A percentile compares a stretch with the other conserved stretches of the same genome.
Conservation (phyloP, 2,113 vertebrate genomes). For the Microcebus griseorufus region DNA sequence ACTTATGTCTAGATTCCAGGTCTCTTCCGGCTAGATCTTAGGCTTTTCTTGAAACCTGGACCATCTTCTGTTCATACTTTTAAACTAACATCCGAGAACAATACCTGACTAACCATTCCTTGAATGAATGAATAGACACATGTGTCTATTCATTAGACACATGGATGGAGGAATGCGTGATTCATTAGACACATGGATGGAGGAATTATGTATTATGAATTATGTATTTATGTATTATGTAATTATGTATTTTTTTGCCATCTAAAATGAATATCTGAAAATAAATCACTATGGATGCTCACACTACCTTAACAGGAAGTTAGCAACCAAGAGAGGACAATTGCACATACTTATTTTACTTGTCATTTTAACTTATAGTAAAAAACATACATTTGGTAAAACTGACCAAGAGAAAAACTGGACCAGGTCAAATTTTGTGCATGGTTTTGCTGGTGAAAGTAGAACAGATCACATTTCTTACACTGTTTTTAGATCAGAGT, state of each 20-base stretch:
- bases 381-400: slow-evolving; percentile 1
- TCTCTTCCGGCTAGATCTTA: not conserved
- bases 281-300: not conserved
- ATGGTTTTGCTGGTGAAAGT: not conserved
- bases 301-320: not conserved
- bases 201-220: no score
- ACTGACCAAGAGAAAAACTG: not conserved
- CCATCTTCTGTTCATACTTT: not conserved
- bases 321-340: not conserved
- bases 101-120: not conserved
- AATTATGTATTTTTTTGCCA: not conserved
- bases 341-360: not conserved
- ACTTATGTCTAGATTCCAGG: not conserved
- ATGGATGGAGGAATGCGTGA: not conserved
- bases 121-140: not conserved
- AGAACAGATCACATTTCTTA: not conserved
- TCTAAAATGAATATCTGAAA: slow-evolving; percentile 2
- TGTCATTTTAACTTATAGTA: not conserved
- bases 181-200: no score
- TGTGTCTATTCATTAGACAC: no score
- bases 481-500: slow-evolving; percentile 5
- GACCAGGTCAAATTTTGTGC: not conserved
- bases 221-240: no score
- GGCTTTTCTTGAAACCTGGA: not conserved
- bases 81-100: not conserved